Conservation (phyloP, 2,888 invertebrate genomes). For the Hydroisotoma schaefferi region DNA sequence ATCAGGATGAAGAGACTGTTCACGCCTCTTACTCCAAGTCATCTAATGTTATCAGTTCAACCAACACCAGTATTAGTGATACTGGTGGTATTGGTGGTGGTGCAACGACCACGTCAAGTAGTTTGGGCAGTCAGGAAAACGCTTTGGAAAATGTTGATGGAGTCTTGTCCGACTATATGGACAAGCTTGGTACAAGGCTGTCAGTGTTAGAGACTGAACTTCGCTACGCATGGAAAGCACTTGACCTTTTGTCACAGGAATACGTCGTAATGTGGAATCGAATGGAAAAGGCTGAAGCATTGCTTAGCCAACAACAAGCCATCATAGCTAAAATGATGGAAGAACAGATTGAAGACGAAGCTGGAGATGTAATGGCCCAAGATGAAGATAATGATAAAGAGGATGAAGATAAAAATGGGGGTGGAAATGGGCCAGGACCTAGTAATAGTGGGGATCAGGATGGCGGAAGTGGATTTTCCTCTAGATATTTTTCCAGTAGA, state of each 20-base stretch:
- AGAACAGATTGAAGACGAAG: conserved; percentile 43
- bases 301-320: conserved; percentile 83
- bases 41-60: not conserved
- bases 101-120: conserved; percentile 1
- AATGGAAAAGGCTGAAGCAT: conserved; percentile 78
- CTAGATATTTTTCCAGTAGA: conserved; percentile 6
- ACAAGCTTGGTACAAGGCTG: conserved; percentile 74
- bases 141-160: conserved; percentile 49
- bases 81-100: not conserved
- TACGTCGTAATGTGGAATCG: conserved; percentile 93
- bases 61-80: not conserved
- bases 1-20: not conserved
- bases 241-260: conserved; percentile 84
- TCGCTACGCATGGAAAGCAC: conserved; percentile 86
- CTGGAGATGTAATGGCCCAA: conserved; percentile 52
- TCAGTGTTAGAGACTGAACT: conserved; percentile 85
- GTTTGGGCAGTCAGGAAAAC: conserved; percentile 35
- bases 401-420: conserved; percentile 16
- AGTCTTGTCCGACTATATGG: conserved; percentile 73
- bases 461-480: conserved; percentile 2
- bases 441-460: not conserved
- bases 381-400: conserved; percentile 47
- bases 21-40: not conserved
- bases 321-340: conserved; percentile 83
- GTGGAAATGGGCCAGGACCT: conserved; percentile 2